Conservation (phyloP, 2,113 vertebrate species). For the Anolis carolinensis region DNA sequence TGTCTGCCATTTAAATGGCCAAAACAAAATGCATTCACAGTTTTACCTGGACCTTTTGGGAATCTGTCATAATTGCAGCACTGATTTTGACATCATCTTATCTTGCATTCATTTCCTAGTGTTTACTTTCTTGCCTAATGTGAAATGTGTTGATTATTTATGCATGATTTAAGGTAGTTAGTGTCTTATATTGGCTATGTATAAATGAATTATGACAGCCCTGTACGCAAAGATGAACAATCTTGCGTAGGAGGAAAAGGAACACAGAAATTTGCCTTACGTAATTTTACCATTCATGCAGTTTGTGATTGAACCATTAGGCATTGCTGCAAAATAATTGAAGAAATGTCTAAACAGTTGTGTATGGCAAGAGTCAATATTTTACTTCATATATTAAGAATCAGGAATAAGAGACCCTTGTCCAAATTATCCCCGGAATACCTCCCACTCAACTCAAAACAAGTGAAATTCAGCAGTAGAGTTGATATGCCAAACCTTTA, state of each 20-base stretch:
- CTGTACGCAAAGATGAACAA: slow-evolving; percentile 61
- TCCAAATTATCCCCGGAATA: neutral
- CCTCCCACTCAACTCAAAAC: neutral
- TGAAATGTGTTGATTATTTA: slow-evolving; percentile 67
- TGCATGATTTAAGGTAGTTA: slow-evolving; percentile 70
- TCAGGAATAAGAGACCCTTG: neutral
- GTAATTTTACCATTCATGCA: slow-evolving; percentile 40
- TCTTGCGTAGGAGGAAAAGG: slow-evolving; percentile 58
- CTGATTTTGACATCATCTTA: slow-evolving; percentile 27
- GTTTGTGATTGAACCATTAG: slow-evolving; percentile 19
- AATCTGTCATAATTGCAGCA: neutral
- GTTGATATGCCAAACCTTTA: no score
- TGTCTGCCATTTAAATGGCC: neutral
- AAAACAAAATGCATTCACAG: slow-evolving; percentile 12
- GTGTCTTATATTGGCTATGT: slow-evolving; percentile 60
- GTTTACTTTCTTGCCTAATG: slow-evolving; percentile 69
- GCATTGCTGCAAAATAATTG: slow-evolving; percentile 40
- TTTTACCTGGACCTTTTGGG: slow-evolving; percentile 22
- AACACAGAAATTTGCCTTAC: slow-evolving; percentile 65
- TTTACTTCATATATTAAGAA: neutral
- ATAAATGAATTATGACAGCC: slow-evolving; percentile 73
- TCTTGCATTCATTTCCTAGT: slow-evolving; percentile 47
- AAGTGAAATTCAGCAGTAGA: neutral
- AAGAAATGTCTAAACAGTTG: neutral
- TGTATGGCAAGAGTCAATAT: neutral